These are phyloP conservation scores for Euthynnus affinis DNA, from an alignment of 2,797 vertebrate genomes.

Conservation along the genomic window DNA sequence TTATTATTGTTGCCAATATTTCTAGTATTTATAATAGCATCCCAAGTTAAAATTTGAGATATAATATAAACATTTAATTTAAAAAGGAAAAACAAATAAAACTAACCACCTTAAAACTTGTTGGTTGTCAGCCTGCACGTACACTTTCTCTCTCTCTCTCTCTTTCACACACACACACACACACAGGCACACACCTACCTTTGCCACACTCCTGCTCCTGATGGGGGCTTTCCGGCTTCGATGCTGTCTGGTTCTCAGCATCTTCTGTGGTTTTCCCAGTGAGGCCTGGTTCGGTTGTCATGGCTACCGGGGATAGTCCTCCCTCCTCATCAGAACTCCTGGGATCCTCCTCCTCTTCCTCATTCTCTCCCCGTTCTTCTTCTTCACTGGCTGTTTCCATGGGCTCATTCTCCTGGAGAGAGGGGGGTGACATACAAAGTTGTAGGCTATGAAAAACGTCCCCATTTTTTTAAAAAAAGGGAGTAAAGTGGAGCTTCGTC, in stretches of 20 bases:
- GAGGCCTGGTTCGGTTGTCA: conserved; percentile 70
- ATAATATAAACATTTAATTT: background rate
- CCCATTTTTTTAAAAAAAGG: background rate
- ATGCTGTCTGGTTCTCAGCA: conserved; percentile 55
- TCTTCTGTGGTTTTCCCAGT: conserved; percentile 64
- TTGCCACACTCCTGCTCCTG: conserved; percentile 40
- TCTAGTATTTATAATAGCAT: too few species aligned
- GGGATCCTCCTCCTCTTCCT: conserved; percentile 68
- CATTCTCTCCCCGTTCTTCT: conserved; percentile 74
- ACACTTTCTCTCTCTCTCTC: too few species aligned
- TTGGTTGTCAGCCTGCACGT: background rate
- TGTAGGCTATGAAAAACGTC: background rate
- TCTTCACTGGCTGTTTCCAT: conserved; percentile 72
- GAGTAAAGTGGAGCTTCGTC: background rate
- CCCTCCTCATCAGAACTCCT: conserved; percentile 69
- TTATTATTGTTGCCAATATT: too few species aligned
- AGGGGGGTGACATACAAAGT: conserved; percentile 33
- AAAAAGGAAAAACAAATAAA: background rate
- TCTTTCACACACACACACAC: background rate
- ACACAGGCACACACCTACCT: conserved; percentile 45
- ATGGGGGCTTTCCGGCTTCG: conserved; percentile 52
- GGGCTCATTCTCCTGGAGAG: conserved; percentile 47
- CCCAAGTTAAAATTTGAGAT: too few species aligned
- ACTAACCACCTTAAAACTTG: background rate
- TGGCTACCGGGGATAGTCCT: conserved; percentile 66